These are phyloP conservation scores for Pocota personata DNA, from an alignment of 2,888 invertebrate species.

Conservation along the genomic window DNA sequence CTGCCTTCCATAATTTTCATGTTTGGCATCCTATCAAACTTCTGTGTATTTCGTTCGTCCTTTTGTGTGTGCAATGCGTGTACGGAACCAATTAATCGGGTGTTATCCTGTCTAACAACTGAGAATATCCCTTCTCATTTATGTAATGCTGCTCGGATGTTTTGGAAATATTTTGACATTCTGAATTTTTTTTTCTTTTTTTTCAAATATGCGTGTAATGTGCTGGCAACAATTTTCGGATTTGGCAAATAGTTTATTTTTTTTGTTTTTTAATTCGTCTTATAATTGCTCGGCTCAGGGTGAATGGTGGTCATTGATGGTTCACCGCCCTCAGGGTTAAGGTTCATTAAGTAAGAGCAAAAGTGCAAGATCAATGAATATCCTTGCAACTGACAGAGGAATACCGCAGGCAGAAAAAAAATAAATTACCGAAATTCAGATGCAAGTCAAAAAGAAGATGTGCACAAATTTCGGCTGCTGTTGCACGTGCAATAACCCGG, in stretches of 20 bases:
- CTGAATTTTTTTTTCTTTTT: not conserved
- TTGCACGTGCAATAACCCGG: not conserved
- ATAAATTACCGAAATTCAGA: constrained; percentile 49
- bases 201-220: constrained; percentile 39
- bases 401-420: constrained; percentile 49
- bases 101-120: constrained; percentile 69
- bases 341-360: constrained; percentile 55
- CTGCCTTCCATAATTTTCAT: constrained; percentile 26
- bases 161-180: constrained; percentile 70
- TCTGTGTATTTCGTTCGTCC: constrained; percentile 37
- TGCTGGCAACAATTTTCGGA: constrained; percentile 15
- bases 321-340: constrained; percentile 27
- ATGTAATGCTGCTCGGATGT: constrained; percentile 10
- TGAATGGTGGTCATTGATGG: not conserved
- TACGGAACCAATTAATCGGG: constrained; percentile 72
- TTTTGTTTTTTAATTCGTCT: constrained; percentile 4
- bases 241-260: constrained; percentile 25
- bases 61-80: constrained; percentile 51
- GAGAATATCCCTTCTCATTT: constrained; percentile 36
- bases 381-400: constrained; percentile 61
- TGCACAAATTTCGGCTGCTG: not conserved
- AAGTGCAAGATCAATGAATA: constrained; percentile 67
- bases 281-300: constrained; percentile 30
- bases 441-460: constrained; percentile 33
- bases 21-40: constrained; percentile 62